Evolutionary conservation across 2,113 vertebrate species (phyloP), one percentile per base, ranked within the genome.

Genomic region (Callithrix jacchus): DNA sequence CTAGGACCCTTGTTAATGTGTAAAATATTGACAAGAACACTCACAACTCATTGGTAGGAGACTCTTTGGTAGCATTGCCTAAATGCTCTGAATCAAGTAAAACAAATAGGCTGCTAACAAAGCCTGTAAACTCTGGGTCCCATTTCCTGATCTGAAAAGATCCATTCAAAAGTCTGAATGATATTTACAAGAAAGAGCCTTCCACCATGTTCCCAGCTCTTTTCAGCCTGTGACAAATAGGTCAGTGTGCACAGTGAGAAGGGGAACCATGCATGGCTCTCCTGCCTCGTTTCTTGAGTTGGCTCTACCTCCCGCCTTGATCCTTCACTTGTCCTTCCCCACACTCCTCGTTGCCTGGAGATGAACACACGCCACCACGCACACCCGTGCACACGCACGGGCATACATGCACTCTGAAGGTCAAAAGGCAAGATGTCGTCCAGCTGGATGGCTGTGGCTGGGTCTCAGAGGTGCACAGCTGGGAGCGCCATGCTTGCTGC

Each of bases 141-240:
- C 45, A n/a, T 66, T 73, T 93, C 77, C 70, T 74, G 66, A 68
- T 84, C 40, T 85, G 49, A 88, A 86, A 89, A 61, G 10, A 27
- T 80, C 25, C 27, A 80, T 80, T 37, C 32, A 37, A 52, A 87
- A n/a, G 54, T 25, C 52, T 56, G 47, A 87, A 21, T 47, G 42
- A 64, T 21, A 49, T 89, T 89, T 81, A 45, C 20, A 68, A 82
- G 16, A 52, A 45, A 54, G 66, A 88, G 27, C 35, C 79, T 68
- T 10, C 49, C 12, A 6, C 64, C 7, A 0, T 27, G 25, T 21
- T 47, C 49, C 21, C 17, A 32, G 77, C 30, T 42, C 16, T 82
- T 79, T 74, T 54, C n/a, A 32, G 35, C 23, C n/a, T 79, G 47
- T 68, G 90, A 81, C 47, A 54, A 81, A 71, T 17, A 80, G 68